Conservation (phyloP, 2,113 vertebrate species). For the Lanius ludovicianus region DNA sequence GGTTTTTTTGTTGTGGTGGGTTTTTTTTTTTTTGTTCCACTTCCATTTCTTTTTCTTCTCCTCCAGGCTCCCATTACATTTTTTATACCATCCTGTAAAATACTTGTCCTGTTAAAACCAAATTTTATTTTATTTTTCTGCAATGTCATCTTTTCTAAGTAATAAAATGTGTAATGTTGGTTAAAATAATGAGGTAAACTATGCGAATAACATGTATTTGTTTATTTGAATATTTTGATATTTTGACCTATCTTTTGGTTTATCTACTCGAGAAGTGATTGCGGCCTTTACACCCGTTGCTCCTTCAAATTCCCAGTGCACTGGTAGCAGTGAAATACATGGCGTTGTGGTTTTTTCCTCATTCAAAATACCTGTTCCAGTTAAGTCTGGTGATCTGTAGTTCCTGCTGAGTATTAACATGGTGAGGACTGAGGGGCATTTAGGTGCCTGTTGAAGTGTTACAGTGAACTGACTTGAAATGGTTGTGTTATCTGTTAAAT, state of each 20-base stretch:
- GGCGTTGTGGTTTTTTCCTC: neutral
- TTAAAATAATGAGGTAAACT: constrained; percentile 31
- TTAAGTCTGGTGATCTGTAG: neutral
- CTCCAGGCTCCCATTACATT: neutral
- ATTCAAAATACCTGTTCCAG: neutral
- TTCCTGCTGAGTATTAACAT: neutral
- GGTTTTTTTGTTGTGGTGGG: too few species aligned
- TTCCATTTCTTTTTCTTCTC: neutral
- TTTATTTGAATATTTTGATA: neutral
- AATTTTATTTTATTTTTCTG: constrained; percentile 53
- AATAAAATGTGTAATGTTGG: constrained; percentile 42
- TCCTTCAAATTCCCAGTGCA: neutral
- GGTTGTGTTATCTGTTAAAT: neutral
- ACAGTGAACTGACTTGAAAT: neutral
- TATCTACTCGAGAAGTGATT: neutral
- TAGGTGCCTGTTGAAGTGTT: neutral
- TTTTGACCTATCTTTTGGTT: neutral
- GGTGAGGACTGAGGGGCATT: neutral
- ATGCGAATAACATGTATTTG: neutral
- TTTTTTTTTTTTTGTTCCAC: neutral
- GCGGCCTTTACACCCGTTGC: neutral
- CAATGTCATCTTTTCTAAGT: constrained; percentile 23
- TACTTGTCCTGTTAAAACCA: neutral
- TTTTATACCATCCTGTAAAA: constrained; percentile 44
- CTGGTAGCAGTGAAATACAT: neutral